Percentiles rank a stretch among this genome's conserved stretches.
phyloP scores from a whole-genome alignment of 2,888 invertebrate species.

The Drosophila mimetica region DNA sequence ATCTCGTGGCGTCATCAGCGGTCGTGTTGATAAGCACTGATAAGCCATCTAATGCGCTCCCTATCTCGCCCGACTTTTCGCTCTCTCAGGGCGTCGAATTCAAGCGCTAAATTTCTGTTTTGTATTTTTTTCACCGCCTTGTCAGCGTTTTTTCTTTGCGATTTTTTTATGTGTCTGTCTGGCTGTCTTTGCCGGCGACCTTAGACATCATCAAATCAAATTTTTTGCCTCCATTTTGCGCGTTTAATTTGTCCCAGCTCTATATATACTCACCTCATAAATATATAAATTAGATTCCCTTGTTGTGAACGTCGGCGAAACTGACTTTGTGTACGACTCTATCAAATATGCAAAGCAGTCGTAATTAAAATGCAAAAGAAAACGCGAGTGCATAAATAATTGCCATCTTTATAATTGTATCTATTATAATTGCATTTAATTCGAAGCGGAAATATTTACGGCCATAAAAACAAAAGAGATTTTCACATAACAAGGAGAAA shows the following conservation, averaged over 20 bases:
- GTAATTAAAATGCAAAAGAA: slow-evolving; percentile 38
- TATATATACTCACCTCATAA: not conserved
- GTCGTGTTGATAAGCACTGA: slow-evolving; percentile 39
- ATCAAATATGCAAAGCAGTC: slow-evolving; percentile 43
- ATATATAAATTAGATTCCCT: slow-evolving; percentile 19
- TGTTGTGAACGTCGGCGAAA: slow-evolving; percentile 24
- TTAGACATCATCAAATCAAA: slow-evolving; percentile 42
- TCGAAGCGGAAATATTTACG: slow-evolving; percentile 67
- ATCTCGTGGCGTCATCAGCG: slow-evolving; percentile 28
- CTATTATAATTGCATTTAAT: slow-evolving; percentile 64
- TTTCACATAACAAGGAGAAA: slow-evolving; percentile 37
- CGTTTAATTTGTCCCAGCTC: slow-evolving; percentile 21
- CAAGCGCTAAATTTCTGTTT: slow-evolving; percentile 26
- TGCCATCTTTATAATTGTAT: slow-evolving; percentile 37
- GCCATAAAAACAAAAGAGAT: slow-evolving; percentile 33
- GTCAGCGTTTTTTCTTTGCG: slow-evolving; percentile 24
- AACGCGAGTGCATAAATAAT: slow-evolving; percentile 48
- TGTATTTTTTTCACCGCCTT: slow-evolving; percentile 32
- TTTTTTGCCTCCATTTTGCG: slow-evolving; percentile 31
- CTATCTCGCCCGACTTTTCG: slow-evolving; percentile 13
- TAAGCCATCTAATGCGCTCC: slow-evolving; percentile 39
- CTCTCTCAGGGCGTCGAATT: slow-evolving; percentile 17
- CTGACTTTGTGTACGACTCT: slow-evolving; percentile 35
- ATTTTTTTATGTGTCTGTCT: slow-evolving; percentile 14
- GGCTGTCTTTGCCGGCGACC: slow-evolving; percentile 33